These are phyloP conservation scores for Petromus typicus DNA, from an alignment of 2,113 vertebrate species.

Conservation along the genomic window DNA sequence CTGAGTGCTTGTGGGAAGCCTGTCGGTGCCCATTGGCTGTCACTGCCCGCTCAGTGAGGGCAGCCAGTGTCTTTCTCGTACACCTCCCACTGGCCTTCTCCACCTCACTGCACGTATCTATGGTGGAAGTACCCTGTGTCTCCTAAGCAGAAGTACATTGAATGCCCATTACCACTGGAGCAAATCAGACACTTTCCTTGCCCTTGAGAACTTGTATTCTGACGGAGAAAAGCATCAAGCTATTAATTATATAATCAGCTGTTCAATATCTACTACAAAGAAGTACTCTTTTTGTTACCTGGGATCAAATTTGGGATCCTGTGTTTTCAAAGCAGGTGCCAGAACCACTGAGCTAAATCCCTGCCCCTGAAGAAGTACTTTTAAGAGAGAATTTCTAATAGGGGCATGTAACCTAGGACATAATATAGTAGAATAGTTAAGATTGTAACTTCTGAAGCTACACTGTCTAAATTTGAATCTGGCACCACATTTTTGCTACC, in stretches of 20 bases:
- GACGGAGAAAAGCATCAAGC: neutral
- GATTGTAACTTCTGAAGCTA: neutral
- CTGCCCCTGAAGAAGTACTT: neutral
- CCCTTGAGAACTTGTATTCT: conserved; percentile 56
- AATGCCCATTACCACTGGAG: conserved; percentile 21
- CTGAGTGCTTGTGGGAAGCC: conserved; percentile 22
- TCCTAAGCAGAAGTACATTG: conserved; percentile 20
- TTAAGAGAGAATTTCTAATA: conserved; percentile 51
- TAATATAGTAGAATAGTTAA: conserved; percentile 5
- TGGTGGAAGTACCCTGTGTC: neutral
- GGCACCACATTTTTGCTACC: neutral
- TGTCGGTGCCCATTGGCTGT: neutral
- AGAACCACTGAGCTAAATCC: too few species aligned
- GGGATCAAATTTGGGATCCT: too few species aligned
- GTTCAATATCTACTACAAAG: neutral
- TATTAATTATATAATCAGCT: conserved; percentile 26
- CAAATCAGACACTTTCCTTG: neutral
- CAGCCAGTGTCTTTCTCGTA: conserved; percentile 17
- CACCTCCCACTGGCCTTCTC: neutral
- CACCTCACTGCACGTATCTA: conserved; percentile 4
- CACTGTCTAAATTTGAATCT: conserved; percentile 1
- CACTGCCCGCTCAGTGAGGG: neutral
- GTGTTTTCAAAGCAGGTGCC: too few species aligned
- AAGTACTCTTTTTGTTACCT: neutral
- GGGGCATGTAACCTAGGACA: neutral